Evolutionary conservation across 2,888 invertebrate species (phyloP), one percentile per base, ranked within the genome.

Genomic region (Spodoptera exigua): DNA sequence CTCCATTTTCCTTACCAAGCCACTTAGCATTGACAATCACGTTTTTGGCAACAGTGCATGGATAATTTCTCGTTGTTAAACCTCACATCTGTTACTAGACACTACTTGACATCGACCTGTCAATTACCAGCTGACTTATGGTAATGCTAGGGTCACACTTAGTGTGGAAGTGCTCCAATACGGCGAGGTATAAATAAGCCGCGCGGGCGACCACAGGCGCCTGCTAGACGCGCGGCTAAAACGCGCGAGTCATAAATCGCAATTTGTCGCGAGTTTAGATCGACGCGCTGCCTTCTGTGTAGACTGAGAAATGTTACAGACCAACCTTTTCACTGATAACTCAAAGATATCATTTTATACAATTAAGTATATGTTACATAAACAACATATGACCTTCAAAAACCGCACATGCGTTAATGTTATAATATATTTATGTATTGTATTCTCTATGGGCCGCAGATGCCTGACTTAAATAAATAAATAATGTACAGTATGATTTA

Each of bases 221-320:
- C 74, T 41, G 27, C 12, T 40, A 39, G 81, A 74, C 81, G 78
- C 66, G 76, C 76, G 79, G 55, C 57, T 62, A 44, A 47, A 54
- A 71, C 70, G 70, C 73, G 61, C 60, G 41, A 40, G 57, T 74
- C 80, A 79, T 84, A 83, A 83, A 84, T 84, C 70, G 72, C 73
- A 80, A 83, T 82, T 84, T 82, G 82, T 81, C 78, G 76, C 70
- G 62, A 70, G 61, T 59, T 61, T 54, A 80, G 67, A 82, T 83
- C 78, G 82, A 83, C 81, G 80, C 79, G 70, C 71, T 76, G 60
- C 43, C 48, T 55, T 74, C 60, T 67, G 59, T 48, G 55, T 54
- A 88, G 87, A 84, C 48, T 27, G 73, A 47, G 0, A 13, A 68
- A 69, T 21, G 4, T 40, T 10, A 3, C 58, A 66, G 5, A 11